Evolutionary conservation across 1,140 invertebrate genomes (phyloP), one percentile per base, ranked within the genome.

Genomic region (Caenorhabditis brenneri): DNA sequence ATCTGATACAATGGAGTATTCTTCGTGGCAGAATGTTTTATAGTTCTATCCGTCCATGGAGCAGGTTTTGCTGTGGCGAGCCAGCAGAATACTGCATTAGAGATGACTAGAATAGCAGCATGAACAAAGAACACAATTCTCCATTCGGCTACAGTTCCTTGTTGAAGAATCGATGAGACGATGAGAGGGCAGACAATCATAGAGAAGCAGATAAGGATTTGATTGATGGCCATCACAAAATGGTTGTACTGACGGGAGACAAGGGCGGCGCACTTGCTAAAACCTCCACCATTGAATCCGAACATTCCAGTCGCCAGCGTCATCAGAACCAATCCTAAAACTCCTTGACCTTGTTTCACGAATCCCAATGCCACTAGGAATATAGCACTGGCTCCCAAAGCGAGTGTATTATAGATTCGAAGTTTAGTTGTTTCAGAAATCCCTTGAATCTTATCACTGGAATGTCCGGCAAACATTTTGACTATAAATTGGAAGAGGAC

Each of bases 161-260:
- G 29, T 55, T 36, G 42, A n/a, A 82, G 81, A 31, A 82, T 80
- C 29, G 48, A 51, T 6, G 48, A 53, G 29, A 89, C 89, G 24
- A 89, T 46, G 15, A 87, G 36, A 9, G 86, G 86, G n/a, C 84
- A 86, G n/a, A 89, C 65, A 15, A 89, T 84, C 88, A 89, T 89
- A 53, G 89, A 90, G 22, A 89, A 85, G 53, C 88, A 89, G 31
- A 89, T 88, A 19, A 89, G 49, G 48, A 89, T 88, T 39, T 88
- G 87, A 27, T 90, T 88, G 79, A 88, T 88, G 6, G 89, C 88
- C 80, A 89, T 78, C 3, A 89, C 90, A 39, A 89, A 89, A 80
- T 89, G 88, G 12, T 80, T 84, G 60, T 90, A 88, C 42, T 89
- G 88, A 51, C 89, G 87, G 12, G 89, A 89, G 49, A 89, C 87